Conservation (phyloP, 2,797 vertebrate species). For the Mormyrops boulengeri region DNA sequence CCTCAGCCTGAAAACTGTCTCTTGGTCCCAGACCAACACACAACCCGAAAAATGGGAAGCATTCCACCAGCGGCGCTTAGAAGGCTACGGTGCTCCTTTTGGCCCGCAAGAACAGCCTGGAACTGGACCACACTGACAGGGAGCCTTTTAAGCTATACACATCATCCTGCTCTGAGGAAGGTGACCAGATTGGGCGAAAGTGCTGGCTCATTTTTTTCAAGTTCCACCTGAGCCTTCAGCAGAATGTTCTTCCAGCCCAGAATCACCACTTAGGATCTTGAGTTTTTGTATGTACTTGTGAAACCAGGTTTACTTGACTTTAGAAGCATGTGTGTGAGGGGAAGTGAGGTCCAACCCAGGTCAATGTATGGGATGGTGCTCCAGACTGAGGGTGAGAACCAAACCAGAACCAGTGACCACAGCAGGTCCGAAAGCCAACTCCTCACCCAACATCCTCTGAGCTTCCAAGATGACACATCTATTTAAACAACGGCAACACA, state of each 20-base stretch:
- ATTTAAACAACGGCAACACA: slow-evolving; percentile 15
- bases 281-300: neutral
- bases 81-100: neutral
- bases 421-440: neutral
- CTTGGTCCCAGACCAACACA: neutral
- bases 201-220: neutral
- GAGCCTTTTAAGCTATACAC: neutral
- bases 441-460: neutral
- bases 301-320: neutral
- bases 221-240: neutral
- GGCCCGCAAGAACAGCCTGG: neutral
- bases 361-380: neutral
- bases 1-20: neutral
- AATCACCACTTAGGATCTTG: neutral
- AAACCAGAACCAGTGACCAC: neutral
- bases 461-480: neutral
- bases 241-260: neutral
- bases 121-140: neutral
- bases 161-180: neutral
- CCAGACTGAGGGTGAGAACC: neutral
- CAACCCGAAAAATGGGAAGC: neutral
- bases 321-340: neutral
- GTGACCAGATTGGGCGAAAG: neutral
- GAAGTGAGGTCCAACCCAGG: neutral
- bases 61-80: neutral